These are phyloP conservation scores for Drosophila funebris DNA, from an alignment of 1,140 invertebrate genomes.

Conservation along the genomic window DNA sequence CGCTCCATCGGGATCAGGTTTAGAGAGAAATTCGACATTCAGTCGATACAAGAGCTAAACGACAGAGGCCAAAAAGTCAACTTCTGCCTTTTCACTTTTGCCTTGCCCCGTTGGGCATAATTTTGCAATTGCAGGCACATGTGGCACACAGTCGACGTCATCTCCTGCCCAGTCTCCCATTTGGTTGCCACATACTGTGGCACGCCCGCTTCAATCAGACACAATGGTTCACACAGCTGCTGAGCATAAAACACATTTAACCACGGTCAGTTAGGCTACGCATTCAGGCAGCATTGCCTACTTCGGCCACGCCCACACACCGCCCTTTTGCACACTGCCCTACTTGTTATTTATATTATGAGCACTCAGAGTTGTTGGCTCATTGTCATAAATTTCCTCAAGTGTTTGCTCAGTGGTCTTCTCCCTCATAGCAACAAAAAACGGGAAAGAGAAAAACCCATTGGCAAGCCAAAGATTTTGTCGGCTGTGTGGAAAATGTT, in stretches of 20 bases:
- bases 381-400: constrained; percentile 79
- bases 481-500: constrained; percentile 46
- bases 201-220: constrained; percentile 66
- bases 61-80: constrained; percentile 68
- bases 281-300: constrained; percentile 4
- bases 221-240: constrained; percentile 44
- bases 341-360: constrained; percentile 80
- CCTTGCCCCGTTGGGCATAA: constrained; percentile 64
- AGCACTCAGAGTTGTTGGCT: constrained; percentile 77
- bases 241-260: constrained; percentile 61
- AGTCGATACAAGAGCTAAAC: constrained; percentile 34
- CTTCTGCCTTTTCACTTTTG: constrained; percentile 51
- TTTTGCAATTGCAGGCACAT: constrained; percentile 74
- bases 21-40: not conserved
- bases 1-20: not conserved
- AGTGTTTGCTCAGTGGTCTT: constrained; percentile 69
- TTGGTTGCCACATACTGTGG: constrained; percentile 27
- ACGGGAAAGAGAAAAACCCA: constrained; percentile 21
- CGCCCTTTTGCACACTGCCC: constrained; percentile 52
- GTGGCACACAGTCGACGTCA: constrained; percentile 37
- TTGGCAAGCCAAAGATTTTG: constrained; percentile 46
- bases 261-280: constrained; percentile 67
- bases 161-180: constrained; percentile 10
- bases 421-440: constrained; percentile 21
- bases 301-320: constrained; percentile 44